Evolutionary conservation across 2,113 vertebrate genomes (phyloP).

Genomic region (Triplophysa dalaica): DNA sequence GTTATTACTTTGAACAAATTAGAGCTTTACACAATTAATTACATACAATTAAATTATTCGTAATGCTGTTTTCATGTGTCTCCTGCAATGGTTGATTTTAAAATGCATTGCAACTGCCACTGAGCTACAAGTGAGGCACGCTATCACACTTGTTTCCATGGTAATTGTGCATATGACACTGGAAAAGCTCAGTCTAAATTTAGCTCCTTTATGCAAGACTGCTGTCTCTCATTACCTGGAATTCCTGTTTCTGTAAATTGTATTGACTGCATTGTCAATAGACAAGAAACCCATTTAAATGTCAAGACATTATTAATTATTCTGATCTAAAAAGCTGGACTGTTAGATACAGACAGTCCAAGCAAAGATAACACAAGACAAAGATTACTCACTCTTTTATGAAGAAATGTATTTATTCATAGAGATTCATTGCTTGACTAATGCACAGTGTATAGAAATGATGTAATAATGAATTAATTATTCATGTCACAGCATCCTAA

Average conservation of each 20-base stretch:
- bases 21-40: conserved; percentile 1
- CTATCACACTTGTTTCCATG: conserved; percentile 55
- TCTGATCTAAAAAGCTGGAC: background rate
- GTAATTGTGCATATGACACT: conserved; percentile 53
- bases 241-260: background rate
- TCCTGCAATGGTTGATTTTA: conserved; percentile 1
- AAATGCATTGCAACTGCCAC: background rate
- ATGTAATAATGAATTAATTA: background rate
- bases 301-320: background rate
- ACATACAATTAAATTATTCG: background rate
- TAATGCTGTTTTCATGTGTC: conserved; percentile 11
- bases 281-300: background rate
- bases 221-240: conserved; percentile 18
- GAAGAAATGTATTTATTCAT: background rate
- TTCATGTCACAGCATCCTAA: background rate
- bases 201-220: conserved; percentile 27
- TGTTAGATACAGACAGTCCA: background rate
- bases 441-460: background rate
- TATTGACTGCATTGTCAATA: background rate
- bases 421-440: background rate
- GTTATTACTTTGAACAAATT: background rate
- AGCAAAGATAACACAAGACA: background rate
- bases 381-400: background rate
- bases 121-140: conserved; percentile 29
- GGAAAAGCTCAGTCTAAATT: conserved; percentile 49